Evolutionary conservation across 2,113 vertebrate genomes (phyloP), one percentile per base, ranked within the genome.

Genomic region (Dipodomys spectabilis): DNA sequence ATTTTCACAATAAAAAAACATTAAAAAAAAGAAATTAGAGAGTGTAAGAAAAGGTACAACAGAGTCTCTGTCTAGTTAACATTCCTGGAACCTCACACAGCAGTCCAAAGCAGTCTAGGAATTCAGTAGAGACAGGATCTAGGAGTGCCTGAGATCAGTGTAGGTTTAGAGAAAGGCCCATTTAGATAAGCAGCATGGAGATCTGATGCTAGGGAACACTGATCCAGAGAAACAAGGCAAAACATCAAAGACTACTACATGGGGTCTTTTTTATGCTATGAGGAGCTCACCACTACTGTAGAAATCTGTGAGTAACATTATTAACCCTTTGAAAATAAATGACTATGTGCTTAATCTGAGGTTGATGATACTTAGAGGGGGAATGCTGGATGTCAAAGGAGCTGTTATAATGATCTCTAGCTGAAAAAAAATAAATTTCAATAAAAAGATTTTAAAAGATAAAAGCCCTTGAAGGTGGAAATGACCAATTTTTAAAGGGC

Each of bases 81-180:
- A 88, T 1, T 67, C 19, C 74, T 93, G 44, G 28, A 95, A 57
- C 35, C 35, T 93, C 75, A 91, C 20, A 72, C 28, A 86, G 32
- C 5, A 82, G n/a, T 81, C 39, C 9, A 23, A 88, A 53, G 88
- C 3, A 86, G 81, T 16, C 0, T 15, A 30, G 22, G 10, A 94
- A n/a, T 22, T 89, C 68, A 92, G 85, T 79, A 86, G 19, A 71
- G 82, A 4, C 6, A 25, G 39, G 25, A 45, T 73, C 19, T 92
- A 92, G 25, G 86, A 60, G 44, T 94, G 57, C 19, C 92, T 96
- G 93, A 91, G 96, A 95, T 95, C 93, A 95, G 16, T 84, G 82
- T 64, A 83, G 0, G 74, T 96, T 94, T 80, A 95, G 97, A 97
- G 96, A 69, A 49, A 9, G 49, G 9, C 84, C n/a, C 82, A 79